Percentiles rank a stretch among this genome's conserved stretches.
Evolutionary conservation across 37 sponge, comb jelly and placozoan species (phyloP).

Genomic region (Beroe ovata): DNA sequence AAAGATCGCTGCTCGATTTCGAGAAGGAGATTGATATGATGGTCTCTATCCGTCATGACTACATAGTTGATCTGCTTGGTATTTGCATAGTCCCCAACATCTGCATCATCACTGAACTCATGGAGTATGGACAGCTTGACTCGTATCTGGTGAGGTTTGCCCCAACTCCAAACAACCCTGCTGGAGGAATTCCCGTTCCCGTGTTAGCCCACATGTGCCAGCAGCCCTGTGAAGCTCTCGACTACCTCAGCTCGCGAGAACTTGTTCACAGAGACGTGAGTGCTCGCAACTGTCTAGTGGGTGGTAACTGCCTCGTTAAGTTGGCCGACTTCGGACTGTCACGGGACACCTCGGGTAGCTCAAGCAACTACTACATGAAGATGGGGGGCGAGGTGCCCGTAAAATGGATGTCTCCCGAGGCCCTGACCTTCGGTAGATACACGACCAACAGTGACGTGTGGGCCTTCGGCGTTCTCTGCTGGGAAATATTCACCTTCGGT

Average conservation of each 20-base stretch:
- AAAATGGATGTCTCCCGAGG: conserved; percentile 53
- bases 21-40: neutral
- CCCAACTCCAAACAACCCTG: neutral
- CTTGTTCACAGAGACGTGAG: conserved; percentile 27
- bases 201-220: neutral
- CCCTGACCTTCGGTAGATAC: conserved; percentile 29
- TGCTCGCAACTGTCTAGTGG: conserved; percentile 42
- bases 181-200: neutral
- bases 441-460: conserved; percentile 14
- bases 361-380: conserved; percentile 37
- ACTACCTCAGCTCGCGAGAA: neutral
- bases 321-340: conserved; percentile 59
- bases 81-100: neutral
- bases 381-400: conserved; percentile 29
- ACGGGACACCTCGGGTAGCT: neutral
- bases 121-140: neutral
- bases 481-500: conserved; percentile 32
- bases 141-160: neutral
- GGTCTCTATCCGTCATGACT: neutral
- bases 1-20: neutral
- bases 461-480: conserved; percentile 24
- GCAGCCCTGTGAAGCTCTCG: conserved; percentile 36
- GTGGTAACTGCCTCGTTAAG: neutral
- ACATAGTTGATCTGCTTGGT: neutral
- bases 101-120: neutral